Evolutionary conservation across 2,113 vertebrate species (phyloP).

Genomic region (Parus major): DNA sequence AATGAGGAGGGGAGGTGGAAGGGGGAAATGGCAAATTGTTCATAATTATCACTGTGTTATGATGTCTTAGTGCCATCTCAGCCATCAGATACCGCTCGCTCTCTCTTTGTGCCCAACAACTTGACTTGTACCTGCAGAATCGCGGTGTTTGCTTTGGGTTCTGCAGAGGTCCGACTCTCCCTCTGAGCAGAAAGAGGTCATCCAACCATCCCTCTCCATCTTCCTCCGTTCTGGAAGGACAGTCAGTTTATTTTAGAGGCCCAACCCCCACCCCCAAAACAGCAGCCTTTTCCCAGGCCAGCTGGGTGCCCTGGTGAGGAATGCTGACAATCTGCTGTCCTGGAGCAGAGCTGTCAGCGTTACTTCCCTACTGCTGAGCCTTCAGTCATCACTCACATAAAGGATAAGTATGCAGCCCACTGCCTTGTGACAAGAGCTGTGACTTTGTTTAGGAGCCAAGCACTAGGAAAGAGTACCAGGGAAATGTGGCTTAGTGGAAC

Average conservation of each 20-base stretch:
- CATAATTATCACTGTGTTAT: neutral
- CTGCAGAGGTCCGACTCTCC: neutral
- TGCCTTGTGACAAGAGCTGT: constrained; percentile 71
- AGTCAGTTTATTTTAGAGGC: neutral
- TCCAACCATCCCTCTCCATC: neutral
- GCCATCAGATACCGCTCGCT: neutral
- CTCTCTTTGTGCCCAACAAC: fast-evolving
- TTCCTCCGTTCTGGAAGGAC: neutral
- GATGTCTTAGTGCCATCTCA: neutral
- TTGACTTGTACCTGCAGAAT: neutral
- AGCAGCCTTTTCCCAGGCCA: constrained; percentile 69
- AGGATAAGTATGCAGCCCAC: constrained; percentile 39
- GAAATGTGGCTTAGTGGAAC: constrained; percentile 60
- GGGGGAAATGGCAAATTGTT: neutral
- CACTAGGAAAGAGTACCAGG: constrained; percentile 48
- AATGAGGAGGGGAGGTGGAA: fast-evolving
- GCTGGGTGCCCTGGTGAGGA: constrained; percentile 67
- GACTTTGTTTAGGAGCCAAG: constrained; percentile 69
- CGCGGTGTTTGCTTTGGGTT: fast-evolving
- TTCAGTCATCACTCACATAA: constrained; percentile 57
- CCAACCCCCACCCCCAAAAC: neutral
- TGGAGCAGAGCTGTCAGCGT: constrained; percentile 69
- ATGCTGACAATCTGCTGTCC: constrained; percentile 68
- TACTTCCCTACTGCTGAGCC: constrained; percentile 49
- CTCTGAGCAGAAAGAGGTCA: neutral